Evolutionary conservation across 2,797 vertebrate genomes (phyloP).

Genomic region (Selene dorsalis): DNA sequence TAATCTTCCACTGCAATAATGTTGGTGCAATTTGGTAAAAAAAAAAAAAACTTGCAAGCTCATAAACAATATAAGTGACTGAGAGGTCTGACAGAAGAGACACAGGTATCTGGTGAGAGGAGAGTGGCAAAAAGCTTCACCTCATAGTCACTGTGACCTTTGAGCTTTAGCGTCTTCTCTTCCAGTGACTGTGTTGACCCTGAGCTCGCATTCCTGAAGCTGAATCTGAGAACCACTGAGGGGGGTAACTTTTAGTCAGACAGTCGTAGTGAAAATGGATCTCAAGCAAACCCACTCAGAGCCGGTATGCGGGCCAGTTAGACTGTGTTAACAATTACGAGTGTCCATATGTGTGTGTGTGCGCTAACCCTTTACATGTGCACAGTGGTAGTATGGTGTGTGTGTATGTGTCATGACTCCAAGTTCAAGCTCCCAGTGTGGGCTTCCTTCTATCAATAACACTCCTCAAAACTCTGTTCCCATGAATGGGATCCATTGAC

Average conservation of each 20-base stretch:
- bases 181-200: slow-evolving; percentile 20
- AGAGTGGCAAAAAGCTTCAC: not conserved
- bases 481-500: slow-evolving; percentile 77
- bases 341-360: slow-evolving; percentile 11
- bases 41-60: not conserved
- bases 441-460: slow-evolving; percentile 69
- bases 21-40: not conserved
- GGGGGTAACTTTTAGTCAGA: slow-evolving; percentile 15
- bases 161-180: slow-evolving; percentile 11
- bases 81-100: not conserved
- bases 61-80: not conserved
- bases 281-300: slow-evolving; percentile 15
- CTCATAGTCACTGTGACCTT: slow-evolving; percentile 24
- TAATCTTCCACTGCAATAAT: not conserved
- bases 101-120: not conserved
- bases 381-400: not conserved
- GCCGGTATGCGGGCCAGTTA: slow-evolving; percentile 6
- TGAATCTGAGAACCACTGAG: slow-evolving; percentile 24
- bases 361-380: not conserved
- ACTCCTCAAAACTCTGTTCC: slow-evolving; percentile 33
- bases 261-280: slow-evolving; percentile 35
- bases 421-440: slow-evolving; percentile 55
- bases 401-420: slow-evolving; percentile 40
- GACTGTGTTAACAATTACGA: not conserved
- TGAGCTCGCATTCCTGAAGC: slow-evolving; percentile 28